Percentiles rank a stretch among this genome's conserved stretches.
Evolutionary conservation across 53 echinoderm and acorn worm species (phyloP).

Genomic region (Glandiceps talaboti): DNA sequence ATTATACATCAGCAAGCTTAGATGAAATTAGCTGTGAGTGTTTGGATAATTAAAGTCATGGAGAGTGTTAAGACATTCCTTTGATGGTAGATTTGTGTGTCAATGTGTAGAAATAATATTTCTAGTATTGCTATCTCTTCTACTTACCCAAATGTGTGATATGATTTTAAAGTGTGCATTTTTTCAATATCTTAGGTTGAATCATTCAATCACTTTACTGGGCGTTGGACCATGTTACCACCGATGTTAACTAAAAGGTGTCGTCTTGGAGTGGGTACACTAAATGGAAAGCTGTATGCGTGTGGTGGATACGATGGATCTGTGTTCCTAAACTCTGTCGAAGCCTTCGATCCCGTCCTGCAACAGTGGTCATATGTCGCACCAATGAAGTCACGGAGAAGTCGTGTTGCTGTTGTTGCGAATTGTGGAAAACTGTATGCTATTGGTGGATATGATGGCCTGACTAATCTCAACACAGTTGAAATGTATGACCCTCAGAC

Average conservation of each 20-base stretch:
- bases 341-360: conserved; percentile 79
- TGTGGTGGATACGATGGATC: conserved; percentile 95
- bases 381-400: conserved; percentile 80
- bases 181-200: conserved; percentile 64
- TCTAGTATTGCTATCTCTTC: neutral
- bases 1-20: no score
- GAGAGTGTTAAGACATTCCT: no score
- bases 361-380: conserved; percentile 73
- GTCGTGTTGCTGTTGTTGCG: conserved; percentile 84
- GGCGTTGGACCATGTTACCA: conserved; percentile 86
- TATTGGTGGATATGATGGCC: conserved; percentile 88
- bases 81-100: no score
- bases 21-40: no score
- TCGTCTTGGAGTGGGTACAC: conserved; percentile 79
- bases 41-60: no score
- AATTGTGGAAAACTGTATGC: conserved; percentile 85
- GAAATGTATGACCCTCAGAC: conserved; percentile 63
- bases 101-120: no score
- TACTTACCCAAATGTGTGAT: no score
- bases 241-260: conserved; percentile 91
- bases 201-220: conserved; percentile 94
- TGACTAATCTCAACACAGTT: conserved; percentile 78
- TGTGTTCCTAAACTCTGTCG: conserved; percentile 87
- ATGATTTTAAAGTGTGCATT: neutral
- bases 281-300: conserved; percentile 89